phyloP scores from a whole-genome alignment of 2,797 vertebrate genomes.

The Etheostoma perlongum region DNA sequence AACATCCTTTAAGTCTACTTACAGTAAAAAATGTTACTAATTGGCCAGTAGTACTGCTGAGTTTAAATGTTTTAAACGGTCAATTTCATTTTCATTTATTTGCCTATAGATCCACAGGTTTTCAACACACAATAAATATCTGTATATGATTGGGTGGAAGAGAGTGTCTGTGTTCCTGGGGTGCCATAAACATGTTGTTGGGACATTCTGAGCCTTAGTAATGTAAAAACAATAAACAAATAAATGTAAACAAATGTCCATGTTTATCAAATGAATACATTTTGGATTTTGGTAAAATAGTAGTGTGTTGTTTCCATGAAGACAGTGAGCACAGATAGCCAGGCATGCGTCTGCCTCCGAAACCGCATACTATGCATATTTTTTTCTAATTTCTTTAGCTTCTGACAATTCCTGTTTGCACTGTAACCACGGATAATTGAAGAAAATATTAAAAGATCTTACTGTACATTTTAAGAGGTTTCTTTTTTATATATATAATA shows the following conservation, averaged over 20 bases:
- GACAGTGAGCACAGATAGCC: background rate
- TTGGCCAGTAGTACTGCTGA: background rate
- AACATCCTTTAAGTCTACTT: background rate
- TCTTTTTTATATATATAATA: background rate
- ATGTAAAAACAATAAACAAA: background rate
- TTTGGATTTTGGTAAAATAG: background rate
- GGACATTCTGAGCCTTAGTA: too few relatives aligned
- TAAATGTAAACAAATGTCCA: too few relatives aligned
- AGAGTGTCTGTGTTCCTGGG: background rate
- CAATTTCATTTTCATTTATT: background rate
- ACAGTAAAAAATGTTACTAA: background rate
- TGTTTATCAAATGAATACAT: background rate
- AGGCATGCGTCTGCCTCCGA: too few relatives aligned
- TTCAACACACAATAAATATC: background rate
- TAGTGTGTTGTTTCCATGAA: background rate
- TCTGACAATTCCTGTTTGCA: background rate
- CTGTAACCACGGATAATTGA: background rate
- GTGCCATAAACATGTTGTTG: too few relatives aligned
- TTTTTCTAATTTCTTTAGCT: background rate
- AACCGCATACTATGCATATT: background rate
- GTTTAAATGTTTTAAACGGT: background rate
- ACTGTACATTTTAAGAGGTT: background rate
- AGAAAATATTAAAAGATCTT: background rate
- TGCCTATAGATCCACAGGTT: background rate
- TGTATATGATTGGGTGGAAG: background rate